phyloP scores from a whole-genome alignment of 2,113 vertebrate genomes.

The Myotis brandtii region DNA sequence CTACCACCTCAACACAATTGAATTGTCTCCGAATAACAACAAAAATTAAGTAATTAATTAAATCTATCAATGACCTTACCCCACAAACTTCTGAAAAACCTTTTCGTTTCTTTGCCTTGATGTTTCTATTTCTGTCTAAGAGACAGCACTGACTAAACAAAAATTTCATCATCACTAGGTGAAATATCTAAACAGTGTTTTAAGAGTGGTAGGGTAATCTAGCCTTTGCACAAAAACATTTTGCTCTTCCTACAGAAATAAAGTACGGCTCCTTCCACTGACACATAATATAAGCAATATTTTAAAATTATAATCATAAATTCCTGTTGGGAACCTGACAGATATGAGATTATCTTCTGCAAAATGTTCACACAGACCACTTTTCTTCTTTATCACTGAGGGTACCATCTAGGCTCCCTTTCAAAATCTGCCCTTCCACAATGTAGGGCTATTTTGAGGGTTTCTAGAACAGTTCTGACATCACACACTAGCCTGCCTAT shows the following conservation, averaged over 20 bases:
- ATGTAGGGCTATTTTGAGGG: background rate
- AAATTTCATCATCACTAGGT: background rate
- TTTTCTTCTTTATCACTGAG: background rate
- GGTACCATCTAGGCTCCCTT: background rate
- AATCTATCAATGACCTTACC: background rate
- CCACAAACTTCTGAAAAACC: background rate
- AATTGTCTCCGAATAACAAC: background rate
- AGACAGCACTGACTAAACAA: background rate
- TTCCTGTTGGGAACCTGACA: background rate
- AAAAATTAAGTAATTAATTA: background rate
- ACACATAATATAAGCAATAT: background rate
- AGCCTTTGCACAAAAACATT: background rate
- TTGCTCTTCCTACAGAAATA: conserved; percentile 31
- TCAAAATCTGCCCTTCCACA: background rate
- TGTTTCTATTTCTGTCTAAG: background rate
- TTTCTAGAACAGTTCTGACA: background rate
- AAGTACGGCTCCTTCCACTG: background rate
- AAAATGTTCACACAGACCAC: background rate
- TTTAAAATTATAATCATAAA: background rate
- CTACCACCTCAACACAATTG: background rate
- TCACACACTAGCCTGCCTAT: background rate
- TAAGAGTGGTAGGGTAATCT: background rate
- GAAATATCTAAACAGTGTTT: background rate
- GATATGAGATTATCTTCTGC: background rate
- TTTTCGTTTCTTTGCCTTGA: background rate